Evolutionary conservation across 2,797 vertebrate genomes (phyloP).

Genomic region (Vireo griseus): DNA sequence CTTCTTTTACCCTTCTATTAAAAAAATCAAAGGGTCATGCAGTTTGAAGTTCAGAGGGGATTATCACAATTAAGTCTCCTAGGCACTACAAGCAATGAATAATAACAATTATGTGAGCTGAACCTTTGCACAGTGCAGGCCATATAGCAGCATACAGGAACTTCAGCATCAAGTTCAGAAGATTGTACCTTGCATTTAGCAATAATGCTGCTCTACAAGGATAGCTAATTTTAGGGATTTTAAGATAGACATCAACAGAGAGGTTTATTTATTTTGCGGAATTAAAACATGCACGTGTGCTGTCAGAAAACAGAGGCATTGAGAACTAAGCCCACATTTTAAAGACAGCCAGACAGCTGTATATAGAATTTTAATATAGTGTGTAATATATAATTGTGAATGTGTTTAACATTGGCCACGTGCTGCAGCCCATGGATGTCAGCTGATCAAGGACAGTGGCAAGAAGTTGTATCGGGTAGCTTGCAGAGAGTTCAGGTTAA

Average conservation of each 20-base stretch:
- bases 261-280: not conserved
- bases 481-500: not conserved
- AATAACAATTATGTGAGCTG: slow-evolving; percentile 36
- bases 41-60: slow-evolving; percentile 49
- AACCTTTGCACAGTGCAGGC: not conserved
- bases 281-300: not conserved
- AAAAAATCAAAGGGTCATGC: slow-evolving; percentile 26
- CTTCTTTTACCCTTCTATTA: slow-evolving; percentile 44
- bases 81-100: slow-evolving; percentile 47
- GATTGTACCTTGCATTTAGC: not conserved
- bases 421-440: not conserved
- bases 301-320: not conserved
- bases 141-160: slow-evolving; percentile 1
- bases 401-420: not conserved
- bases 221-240: not conserved
- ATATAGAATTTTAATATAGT: not conserved
- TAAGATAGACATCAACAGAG: not conserved
- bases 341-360: not conserved
- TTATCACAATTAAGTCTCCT: slow-evolving; percentile 64
- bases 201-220: not conserved
- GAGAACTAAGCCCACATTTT: not conserved
- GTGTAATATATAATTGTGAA: not conserved
- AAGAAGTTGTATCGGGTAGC: not conserved
- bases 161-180: not conserved
- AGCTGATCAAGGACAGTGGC: not conserved